A percentile compares a stretch with the other conserved stretches of the same genome.
phyloP scores from a whole-genome alignment of 2,888 invertebrate genomes.

The Corbicula japonica region DNA sequence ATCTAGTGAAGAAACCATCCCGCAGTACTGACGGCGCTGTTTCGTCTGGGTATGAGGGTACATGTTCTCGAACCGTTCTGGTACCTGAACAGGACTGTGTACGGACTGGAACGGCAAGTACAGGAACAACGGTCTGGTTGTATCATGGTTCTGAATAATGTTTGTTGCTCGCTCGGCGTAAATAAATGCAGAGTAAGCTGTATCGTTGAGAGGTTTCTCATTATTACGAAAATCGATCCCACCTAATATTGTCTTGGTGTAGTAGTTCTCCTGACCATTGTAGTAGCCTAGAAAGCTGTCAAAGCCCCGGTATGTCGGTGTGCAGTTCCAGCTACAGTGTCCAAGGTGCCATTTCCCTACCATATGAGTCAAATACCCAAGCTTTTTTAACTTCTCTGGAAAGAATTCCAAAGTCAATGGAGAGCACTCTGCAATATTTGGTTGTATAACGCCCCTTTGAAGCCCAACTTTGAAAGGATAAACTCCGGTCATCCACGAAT shows the following conservation, averaged over 20 bases:
- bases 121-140: constrained; percentile 50
- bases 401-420: constrained; percentile 77
- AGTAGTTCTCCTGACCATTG: constrained; percentile 84
- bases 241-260: constrained; percentile 38
- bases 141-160: constrained; percentile 40
- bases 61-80: constrained; percentile 88
- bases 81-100: constrained; percentile 69
- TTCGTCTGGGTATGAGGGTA: constrained; percentile 78
- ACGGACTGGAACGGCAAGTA: constrained; percentile 72
- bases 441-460: constrained; percentile 78
- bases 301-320: constrained; percentile 87
- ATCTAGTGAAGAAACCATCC: constrained; percentile 92
- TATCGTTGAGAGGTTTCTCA: constrained; percentile 24
- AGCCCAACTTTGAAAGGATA: constrained; percentile 77
- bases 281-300: constrained; percentile 87
- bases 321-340: constrained; percentile 86
- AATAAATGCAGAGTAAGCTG: constrained; percentile 26
- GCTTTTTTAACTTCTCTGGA: constrained; percentile 74
- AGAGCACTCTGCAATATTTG: constrained; percentile 73
- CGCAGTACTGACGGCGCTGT: constrained; percentile 67
- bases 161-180: constrained; percentile 26
- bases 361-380: constrained; percentile 82
- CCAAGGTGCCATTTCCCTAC: constrained; percentile 87
- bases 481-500: constrained; percentile 76
- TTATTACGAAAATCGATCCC: constrained; percentile 48